A percentile compares a stretch with the other conserved stretches of the same genome.
These are phyloP conservation scores for Eulemur rubriventer DNA, from an alignment of 2,797 vertebrate genomes.

Conservation along the genomic window DNA sequence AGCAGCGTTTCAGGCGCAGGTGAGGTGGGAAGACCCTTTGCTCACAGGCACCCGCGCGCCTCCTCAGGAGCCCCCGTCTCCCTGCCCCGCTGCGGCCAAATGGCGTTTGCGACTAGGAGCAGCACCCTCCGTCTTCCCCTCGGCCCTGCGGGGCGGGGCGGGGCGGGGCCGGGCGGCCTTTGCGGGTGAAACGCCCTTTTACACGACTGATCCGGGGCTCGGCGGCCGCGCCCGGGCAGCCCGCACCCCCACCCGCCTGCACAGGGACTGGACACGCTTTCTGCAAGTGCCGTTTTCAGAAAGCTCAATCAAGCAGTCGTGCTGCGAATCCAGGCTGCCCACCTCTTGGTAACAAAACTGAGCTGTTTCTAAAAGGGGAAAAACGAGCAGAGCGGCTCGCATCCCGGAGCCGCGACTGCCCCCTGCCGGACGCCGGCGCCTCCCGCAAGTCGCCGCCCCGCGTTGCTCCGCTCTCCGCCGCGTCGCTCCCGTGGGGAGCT, in stretches of 20 bases:
- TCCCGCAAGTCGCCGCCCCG: too few species aligned
- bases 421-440: slow-evolving; percentile 54
- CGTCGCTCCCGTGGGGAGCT: neutral
- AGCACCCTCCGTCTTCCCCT: neutral
- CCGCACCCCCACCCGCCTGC: accelerated
- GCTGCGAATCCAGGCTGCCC: neutral
- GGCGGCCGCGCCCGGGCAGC: accelerated
- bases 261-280: neutral
- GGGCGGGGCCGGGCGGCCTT: neutral
- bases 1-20: neutral
- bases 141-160: neutral
- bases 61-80: neutral
- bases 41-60: neutral
- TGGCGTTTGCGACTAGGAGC: neutral
- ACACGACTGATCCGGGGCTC: neutral
- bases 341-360: neutral
- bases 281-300: neutral
- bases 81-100: neutral
- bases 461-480: accelerated
- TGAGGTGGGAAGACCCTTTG: neutral
- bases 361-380: neutral
- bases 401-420: slow-evolving; percentile 66
- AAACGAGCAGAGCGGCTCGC: accelerated
- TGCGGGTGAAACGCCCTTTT: neutral
- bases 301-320: neutral